These are phyloP conservation scores for Shinisaurus crocodilurus DNA, from an alignment of 2,113 vertebrate genomes.

Conservation along the genomic window DNA sequence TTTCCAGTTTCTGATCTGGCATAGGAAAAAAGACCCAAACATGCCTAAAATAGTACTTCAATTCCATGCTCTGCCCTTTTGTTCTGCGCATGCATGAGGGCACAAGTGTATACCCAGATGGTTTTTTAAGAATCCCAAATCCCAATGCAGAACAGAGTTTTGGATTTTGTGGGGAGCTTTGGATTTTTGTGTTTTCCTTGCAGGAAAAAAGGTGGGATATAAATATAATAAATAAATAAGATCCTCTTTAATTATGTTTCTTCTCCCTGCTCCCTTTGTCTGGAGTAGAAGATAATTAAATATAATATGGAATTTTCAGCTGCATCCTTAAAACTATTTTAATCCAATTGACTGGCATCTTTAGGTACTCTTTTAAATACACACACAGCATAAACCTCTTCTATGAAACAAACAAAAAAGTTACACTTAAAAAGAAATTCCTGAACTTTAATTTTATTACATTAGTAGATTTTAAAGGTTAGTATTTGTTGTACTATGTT, in stretches of 20 bases:
- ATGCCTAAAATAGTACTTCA: background rate
- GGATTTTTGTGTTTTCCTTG: too few species aligned
- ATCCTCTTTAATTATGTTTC: background rate
- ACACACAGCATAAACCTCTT: background rate
- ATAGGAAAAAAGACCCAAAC: background rate
- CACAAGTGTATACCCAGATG: background rate
- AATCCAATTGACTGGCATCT: background rate
- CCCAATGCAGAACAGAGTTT: too few species aligned
- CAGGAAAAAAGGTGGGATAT: background rate
- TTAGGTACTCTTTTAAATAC: background rate
- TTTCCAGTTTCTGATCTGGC: background rate
- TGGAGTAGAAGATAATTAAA: background rate
- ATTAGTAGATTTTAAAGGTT: constrained; percentile 7
- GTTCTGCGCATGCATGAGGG: background rate
- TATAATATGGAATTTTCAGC: background rate
- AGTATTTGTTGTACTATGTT: constrained; percentile 30
- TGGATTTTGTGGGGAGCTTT: too few species aligned
- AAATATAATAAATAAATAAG: background rate
- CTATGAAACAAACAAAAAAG: background rate
- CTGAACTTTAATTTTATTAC: constrained; percentile 7
- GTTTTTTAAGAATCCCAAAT: background rate
- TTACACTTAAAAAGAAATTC: constrained; percentile 5
- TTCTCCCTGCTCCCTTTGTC: too few species aligned
- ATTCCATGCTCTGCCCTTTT: background rate
- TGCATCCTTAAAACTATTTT: background rate